Conservation (phyloP, 1,140 invertebrate species). For the Stratiolaelaps scimitus region DNA sequence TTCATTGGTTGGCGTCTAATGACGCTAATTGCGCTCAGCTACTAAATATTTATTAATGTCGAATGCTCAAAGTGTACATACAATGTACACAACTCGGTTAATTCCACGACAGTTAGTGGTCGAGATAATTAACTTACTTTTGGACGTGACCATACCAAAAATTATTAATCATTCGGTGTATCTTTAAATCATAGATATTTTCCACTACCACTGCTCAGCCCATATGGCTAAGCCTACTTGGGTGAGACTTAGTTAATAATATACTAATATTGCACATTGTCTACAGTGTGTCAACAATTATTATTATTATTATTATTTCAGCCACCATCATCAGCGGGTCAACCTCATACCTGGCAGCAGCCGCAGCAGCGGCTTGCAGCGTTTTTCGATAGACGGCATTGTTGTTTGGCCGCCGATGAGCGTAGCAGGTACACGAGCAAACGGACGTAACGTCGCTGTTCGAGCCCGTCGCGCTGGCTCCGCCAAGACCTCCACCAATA, state of each 20-base stretch:
- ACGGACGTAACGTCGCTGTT: slow-evolving; percentile 57
- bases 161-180: neutral
- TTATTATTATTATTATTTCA: neutral
- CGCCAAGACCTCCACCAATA: slow-evolving; percentile 44
- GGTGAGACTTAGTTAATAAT: neutral
- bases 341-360: slow-evolving; percentile 6
- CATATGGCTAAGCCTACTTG: neutral
- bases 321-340: neutral
- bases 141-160: too few relatives aligned
- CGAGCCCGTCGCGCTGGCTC: slow-evolving; percentile 40
- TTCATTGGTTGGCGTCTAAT: too few relatives aligned
- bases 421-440: slow-evolving; percentile 67
- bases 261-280: neutral
- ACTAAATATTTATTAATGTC: too few relatives aligned
- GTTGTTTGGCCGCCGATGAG: slow-evolving; percentile 35
- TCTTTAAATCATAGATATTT: neutral
- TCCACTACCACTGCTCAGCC: neutral
- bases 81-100: too few relatives aligned
- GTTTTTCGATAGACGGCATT: slow-evolving; percentile 21
- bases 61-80: too few relatives aligned
- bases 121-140: too few relatives aligned
- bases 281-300: neutral
- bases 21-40: too few relatives aligned
- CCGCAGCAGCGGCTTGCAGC: slow-evolving; percentile 18
- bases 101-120: too few relatives aligned